A percentile compares a stretch with the other conserved stretches of the same genome.
Conservation (phyloP, 2,888 invertebrate species). For the Isoperla grammatica region DNA sequence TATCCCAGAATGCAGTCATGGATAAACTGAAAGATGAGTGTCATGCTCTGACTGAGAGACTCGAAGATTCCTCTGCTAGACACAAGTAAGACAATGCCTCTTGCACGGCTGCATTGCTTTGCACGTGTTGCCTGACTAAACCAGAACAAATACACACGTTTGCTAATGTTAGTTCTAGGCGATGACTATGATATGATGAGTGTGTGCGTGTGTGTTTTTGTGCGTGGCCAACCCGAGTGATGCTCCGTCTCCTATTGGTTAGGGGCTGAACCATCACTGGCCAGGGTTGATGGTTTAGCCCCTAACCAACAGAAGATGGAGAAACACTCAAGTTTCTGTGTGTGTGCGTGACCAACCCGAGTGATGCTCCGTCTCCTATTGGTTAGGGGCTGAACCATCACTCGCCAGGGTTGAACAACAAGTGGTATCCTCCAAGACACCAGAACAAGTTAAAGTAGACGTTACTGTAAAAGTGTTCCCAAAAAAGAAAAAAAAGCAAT, state of each 20-base stretch:
- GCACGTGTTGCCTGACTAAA: neutral
- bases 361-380: slow-evolving; percentile 16
- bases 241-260: slow-evolving; percentile 16
- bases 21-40: slow-evolving; percentile 86
- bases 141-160: neutral
- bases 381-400: slow-evolving; percentile 6
- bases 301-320: slow-evolving; percentile 16
- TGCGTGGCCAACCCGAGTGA: no score
- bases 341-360: no score
- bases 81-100: slow-evolving; percentile 66
- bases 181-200: no score
- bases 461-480: slow-evolving; percentile 70
- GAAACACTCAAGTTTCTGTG: no score
- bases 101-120: neutral
- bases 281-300: neutral
- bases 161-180: neutral
- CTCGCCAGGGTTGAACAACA: slow-evolving; percentile 32
- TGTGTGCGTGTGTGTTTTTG: no score
- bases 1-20: slow-evolving; percentile 88
- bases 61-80: slow-evolving; percentile 81
- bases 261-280: neutral
- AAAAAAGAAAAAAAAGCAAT: slow-evolving; percentile 47
- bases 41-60: slow-evolving; percentile 81
- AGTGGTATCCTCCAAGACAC: slow-evolving; percentile 39
- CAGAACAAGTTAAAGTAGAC: slow-evolving; percentile 68